Base-by-base conservation (phyloP, 2,888 invertebrate genomes). In the Euclidia mi region DNA sequence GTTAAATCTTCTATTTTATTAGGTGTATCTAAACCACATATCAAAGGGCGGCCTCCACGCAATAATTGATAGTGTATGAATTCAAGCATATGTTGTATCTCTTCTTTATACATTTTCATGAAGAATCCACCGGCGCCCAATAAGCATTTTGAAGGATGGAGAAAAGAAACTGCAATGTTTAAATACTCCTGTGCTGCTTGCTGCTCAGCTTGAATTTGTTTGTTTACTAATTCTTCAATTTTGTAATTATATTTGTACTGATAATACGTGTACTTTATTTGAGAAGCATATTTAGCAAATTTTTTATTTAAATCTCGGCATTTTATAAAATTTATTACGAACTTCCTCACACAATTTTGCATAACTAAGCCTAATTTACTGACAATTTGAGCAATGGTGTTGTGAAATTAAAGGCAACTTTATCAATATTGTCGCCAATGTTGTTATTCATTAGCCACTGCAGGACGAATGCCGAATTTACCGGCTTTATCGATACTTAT, bases 31-130 rank as follows among this genome's bases (percentile, higher is more conserved):
- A 71, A 38, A 17, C 67, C 73, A 46, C 53, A 60, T 45, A 85
- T 65, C 2, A 65, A 32, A 15, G 80, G 76, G 9, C 14, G 67
- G 4, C 82, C 84, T 14, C 85, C 85, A 49, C 85, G 68, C 11
- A 75, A 59, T 37, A 87, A 62, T 47, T 87, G 87, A 61, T 87
- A 87, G 11, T 80, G 71, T 25, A 86, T 76, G 14, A 86, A 76
- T 40, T 71, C 63, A 47, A 80, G 73, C 81, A 81, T 82, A 44
- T 87, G 87, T 12, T 62, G 57, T 6, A 85, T 49, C 68, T 87
- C 86, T 53, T 87, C 85, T 11, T 81, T 62, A 62, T 80, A 85
- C 85, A 87, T 85, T 62, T 70, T 81, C 82, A 87, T 84, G 48
- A 84, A 87, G 51, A 77, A 85, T 0, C 79, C 81, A 9, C 84